These are phyloP conservation scores for Mystacides longicornis DNA, from an alignment of 2,888 invertebrate species.

Conservation along the genomic window DNA sequence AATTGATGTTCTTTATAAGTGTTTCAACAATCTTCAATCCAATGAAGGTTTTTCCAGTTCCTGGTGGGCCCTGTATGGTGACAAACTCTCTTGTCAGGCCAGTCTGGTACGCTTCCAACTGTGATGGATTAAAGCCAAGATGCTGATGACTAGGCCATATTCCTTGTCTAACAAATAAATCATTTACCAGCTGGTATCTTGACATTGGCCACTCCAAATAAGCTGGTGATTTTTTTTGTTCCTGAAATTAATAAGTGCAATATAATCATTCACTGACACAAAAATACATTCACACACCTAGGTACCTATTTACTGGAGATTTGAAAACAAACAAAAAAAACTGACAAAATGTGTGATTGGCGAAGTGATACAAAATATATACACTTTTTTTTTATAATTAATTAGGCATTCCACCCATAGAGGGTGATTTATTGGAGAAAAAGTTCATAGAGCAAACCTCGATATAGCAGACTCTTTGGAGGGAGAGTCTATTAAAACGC, in stretches of 20 bases:
- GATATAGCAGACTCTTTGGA: no score
- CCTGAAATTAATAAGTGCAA: background rate
- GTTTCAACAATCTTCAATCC: slow-evolving; percentile 67
- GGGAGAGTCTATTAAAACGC: no score
- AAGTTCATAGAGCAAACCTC: no score
- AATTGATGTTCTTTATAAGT: slow-evolving; percentile 50
- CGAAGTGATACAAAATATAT: no score
- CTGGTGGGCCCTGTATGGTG: slow-evolving; percentile 82
- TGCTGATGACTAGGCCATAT: slow-evolving; percentile 42
- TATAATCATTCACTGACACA: background rate
- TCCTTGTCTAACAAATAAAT: background rate
- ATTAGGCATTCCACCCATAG: no score
- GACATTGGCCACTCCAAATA: background rate
- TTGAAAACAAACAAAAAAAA: no score
- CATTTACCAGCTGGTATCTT: background rate
- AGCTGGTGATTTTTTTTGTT: background rate
- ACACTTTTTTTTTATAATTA: no score
- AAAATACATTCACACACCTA: no score
- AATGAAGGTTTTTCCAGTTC: slow-evolving; percentile 79
- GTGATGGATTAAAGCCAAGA: slow-evolving; percentile 56
- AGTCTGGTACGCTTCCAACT: slow-evolving; percentile 57
- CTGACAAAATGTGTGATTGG: no score
- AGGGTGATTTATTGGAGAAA: no score
- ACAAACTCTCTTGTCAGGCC: slow-evolving; percentile 66
- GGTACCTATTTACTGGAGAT: no score